Conservation (phyloP, 2,797 vertebrate species). For the Tarsius wallacei region DNA sequence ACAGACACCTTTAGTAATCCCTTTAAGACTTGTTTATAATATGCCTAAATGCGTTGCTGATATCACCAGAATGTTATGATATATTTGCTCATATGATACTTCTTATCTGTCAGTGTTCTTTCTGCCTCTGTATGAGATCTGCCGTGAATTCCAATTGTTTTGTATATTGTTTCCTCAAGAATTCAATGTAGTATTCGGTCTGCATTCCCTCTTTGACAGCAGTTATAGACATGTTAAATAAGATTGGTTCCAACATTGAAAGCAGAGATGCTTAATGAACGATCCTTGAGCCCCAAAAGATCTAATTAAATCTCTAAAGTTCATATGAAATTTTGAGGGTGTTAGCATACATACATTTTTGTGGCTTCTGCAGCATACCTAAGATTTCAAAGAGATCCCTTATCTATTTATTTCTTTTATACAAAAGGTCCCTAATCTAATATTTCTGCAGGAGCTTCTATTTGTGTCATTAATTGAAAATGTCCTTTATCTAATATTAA, state of each 20-base stretch:
- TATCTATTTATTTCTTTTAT: background rate
- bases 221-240: background rate
- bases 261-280: conserved; percentile 3
- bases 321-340: background rate
- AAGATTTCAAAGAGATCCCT: conserved; percentile 4
- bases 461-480: background rate
- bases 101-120: background rate
- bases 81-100: background rate
- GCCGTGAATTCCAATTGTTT: conserved; percentile 33
- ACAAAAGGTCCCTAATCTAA: background rate
- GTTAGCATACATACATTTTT: background rate
- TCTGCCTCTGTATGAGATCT: conserved; percentile 4
- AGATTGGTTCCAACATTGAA: conserved; percentile 42
- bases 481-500: background rate
- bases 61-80: conserved; percentile 1
- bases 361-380: background rate
- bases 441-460: background rate
- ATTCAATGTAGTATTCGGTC: background rate
- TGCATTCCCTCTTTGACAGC: conserved; percentile 23
- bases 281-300: background rate
- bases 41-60: background rate
- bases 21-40: background rate
- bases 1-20: background rate
- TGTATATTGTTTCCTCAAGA: conserved; percentile 10
- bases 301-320: conserved; percentile 40